Evolutionary conservation across 2,888 invertebrate species (phyloP), one percentile per base, ranked within the genome.

Genomic region (Rhyacophila evoluta): DNA sequence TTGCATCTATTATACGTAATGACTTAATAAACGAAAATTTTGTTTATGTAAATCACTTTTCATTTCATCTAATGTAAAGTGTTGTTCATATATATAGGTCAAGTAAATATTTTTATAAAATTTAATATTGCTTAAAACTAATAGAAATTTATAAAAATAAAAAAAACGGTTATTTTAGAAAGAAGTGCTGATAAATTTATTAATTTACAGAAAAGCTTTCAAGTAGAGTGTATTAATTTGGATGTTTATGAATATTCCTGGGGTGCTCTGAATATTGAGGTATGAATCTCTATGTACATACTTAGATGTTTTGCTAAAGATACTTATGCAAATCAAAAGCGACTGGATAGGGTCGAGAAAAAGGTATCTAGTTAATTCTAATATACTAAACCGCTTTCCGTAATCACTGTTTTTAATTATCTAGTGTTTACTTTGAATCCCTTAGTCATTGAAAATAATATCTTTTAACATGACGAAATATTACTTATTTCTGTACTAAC

Each of bases 291-390:
- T 1, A 25, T 8, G 5, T 55, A 25, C 29, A 2, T 55, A 55
- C 15, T 5, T 12, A 55, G 25, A 55, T 6, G 10, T 1, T n/a
- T 19, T 19, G 25, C 69, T 11, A 67, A 39, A 75, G 79, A 81
- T 81, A 79, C 77, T 81, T 81, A 81, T 81, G 81, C 76, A 77
- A 81, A 81, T 81, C 37, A 37, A 74, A 27, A 38, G 75, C 71
- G 77, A 77, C 77, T 79, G 15, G n/a, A 27, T 38, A 70, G 70
- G 68, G 33, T 15, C 12, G 29, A 8, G 67, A 33, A 27, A 55
- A 55, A 19, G 12, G 1, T 10, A 55, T 19, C 19, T 25, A 12
- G 5, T 41, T 41, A 55, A 37, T 72, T 39, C 25, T 79, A 75
- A 77, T 77, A 72, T 67, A 75, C 75, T 19, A 25, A 55, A 28